Conservation (phyloP, 2,797 vertebrate species). For the Oryzias sinensis region DNA sequence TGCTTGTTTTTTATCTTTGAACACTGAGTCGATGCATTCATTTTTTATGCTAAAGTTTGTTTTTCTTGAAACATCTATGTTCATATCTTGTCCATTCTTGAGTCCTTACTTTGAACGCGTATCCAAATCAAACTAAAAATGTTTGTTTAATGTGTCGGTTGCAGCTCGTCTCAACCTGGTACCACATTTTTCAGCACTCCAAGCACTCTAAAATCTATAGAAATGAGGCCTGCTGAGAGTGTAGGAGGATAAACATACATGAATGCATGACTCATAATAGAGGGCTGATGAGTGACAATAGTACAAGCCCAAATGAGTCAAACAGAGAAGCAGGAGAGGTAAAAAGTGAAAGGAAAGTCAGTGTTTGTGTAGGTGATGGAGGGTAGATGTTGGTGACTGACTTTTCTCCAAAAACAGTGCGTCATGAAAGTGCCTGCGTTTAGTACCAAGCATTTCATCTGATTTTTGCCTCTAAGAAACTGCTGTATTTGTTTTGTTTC, state of each 20-base stretch:
- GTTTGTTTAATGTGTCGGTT: constrained; percentile 5
- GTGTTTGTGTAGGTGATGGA: neutral
- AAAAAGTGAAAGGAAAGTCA: constrained; percentile 21
- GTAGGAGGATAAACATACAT: constrained; percentile 50
- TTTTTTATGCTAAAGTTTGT: too few species aligned
- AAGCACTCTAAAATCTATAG: constrained; percentile 50
- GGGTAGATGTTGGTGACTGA: constrained; percentile 17
- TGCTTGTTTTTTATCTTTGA: too few species aligned
- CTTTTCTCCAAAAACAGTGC: neutral
- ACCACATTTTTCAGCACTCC: constrained; percentile 42
- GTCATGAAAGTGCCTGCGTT: neutral
- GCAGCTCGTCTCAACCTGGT: constrained; percentile 21
- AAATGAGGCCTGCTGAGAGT: constrained; percentile 53
- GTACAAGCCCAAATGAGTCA: constrained; percentile 38
- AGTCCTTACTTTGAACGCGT: constrained; percentile 5
- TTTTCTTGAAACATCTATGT: too few species aligned
- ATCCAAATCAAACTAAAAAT: neutral
- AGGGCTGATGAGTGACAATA: constrained; percentile 55
- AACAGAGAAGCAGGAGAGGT: constrained; percentile 16
- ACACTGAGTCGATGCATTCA: too few species aligned
- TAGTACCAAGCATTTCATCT: constrained; percentile 5
- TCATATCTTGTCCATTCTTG: too few species aligned
- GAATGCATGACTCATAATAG: constrained; percentile 50
- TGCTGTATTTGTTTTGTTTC: constrained; percentile 41
- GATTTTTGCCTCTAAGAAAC: constrained; percentile 23